Conservation (phyloP, 2,797 vertebrate species). For the Pachyuromys duprasi region DNA sequence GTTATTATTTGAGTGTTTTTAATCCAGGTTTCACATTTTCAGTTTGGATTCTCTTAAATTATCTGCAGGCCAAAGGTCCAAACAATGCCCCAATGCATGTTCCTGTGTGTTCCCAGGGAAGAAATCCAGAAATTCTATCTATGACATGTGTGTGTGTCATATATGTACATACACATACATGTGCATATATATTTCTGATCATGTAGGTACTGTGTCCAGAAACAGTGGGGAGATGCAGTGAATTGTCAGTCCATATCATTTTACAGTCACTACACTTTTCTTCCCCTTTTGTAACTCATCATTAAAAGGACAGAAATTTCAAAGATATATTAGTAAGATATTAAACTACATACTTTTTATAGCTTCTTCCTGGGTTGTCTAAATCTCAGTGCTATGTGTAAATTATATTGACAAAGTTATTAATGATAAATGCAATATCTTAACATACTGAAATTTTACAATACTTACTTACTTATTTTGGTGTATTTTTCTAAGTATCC, state of each 20-base stretch:
- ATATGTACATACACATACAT: background rate
- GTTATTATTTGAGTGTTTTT: conserved; percentile 9
- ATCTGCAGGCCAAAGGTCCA: background rate
- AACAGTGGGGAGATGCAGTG: background rate
- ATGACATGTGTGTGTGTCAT: background rate
- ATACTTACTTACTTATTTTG: background rate
- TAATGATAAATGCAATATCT: background rate
- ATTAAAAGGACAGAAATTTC: conserved; percentile 18
- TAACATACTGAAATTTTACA: conserved; percentile 43
- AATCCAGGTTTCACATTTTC: background rate
- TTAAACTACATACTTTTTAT: background rate
- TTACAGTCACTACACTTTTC: background rate
- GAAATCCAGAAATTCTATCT: conserved; percentile 7
- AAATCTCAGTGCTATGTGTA: conserved; percentile 5
- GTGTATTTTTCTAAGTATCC: conserved; percentile 14
- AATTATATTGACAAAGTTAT: conserved; percentile 24
- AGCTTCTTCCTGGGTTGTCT: background rate
- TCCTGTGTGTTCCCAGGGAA: background rate
- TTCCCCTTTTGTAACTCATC: background rate
- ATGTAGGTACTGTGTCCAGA: background rate
- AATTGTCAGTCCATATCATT: background rate
- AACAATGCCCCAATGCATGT: background rate
- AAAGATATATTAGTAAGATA: background rate
- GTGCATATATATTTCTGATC: background rate
- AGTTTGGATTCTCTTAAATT: background rate